Evolutionary conservation across 1,140 invertebrate genomes (phyloP).

Genomic region (Marisa cornuarietis): DNA sequence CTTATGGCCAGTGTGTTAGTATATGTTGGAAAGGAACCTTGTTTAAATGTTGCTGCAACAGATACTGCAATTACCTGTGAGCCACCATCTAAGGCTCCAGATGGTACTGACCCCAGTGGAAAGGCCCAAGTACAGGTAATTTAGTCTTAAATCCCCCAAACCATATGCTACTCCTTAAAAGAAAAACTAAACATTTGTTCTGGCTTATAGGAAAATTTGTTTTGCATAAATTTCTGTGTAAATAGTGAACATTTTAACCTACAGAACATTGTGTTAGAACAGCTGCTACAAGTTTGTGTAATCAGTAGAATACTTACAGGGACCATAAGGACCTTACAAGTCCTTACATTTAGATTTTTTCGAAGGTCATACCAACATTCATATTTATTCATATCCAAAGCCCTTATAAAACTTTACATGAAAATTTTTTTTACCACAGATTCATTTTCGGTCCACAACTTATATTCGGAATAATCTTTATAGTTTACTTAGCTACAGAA

Average conservation of each 20-base stretch:
- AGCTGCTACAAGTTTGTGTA: too few species aligned
- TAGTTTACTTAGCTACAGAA: too few species aligned
- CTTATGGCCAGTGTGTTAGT: slow-evolving; percentile 50
- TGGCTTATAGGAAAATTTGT: not conserved
- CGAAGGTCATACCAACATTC: not conserved
- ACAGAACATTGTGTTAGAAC: too few species aligned
- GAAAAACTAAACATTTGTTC: not conserved
- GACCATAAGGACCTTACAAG: too few species aligned
- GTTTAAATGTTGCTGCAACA: slow-evolving; percentile 40
- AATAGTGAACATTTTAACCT: too few species aligned
- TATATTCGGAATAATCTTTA: too few species aligned
- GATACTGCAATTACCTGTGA: slow-evolving; percentile 52
- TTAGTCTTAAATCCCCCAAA: not conserved
- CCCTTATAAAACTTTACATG: not conserved
- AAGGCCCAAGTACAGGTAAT: slow-evolving; percentile 52
- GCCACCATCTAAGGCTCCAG: slow-evolving; percentile 42
- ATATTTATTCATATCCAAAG: not conserved
- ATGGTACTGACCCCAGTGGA: slow-evolving; percentile 45
- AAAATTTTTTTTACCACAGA: not conserved
- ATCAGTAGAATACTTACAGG: too few species aligned
- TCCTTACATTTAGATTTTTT: not conserved
- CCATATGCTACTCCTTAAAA: not conserved
- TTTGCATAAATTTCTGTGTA: too few species aligned
- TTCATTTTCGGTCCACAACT: not conserved
- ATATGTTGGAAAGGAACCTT: slow-evolving; percentile 46